Evolutionary conservation across 2,888 invertebrate species (phyloP), one percentile per base, ranked within the genome.

Genomic region (Petrophora chlorosata): DNA sequence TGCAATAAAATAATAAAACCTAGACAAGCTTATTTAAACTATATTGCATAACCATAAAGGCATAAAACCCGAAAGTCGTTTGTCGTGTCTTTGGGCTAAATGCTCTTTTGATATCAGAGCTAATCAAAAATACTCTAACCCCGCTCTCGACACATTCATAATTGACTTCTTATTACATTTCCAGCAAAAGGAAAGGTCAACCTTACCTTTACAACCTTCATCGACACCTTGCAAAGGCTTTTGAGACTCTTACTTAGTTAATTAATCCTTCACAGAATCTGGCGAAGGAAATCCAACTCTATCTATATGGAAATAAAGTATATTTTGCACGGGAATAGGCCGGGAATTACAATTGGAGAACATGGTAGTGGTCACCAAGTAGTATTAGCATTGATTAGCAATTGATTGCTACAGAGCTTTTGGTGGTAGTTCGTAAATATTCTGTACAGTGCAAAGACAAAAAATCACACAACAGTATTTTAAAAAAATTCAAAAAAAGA

Each of bases 171-270:
- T 13, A 3, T 36, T 36, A 16, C 14, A 36, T 29, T 12, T n/a
- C 1, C 3, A 25, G n/a, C 17, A 36, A 32, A 29, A 32, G 10
- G 16, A 32, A 41, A 47, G 40, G 29, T 47, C 35, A 29, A 15
- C 14, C 33, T 26, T 36, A 26, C 43, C 43, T 43, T 25, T 32
- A 26, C 40, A 9, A 34, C 23, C 32, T 38, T 29, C 32, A 14
- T 26, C 13, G 29, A 40, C 17, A 33, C 23, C 26, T 29, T 14
- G 33, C 39, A 40, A 45, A 40, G 19, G 22, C 23, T 46, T 32
- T 38, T n/a, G 17, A 38, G 39, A 26, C 39, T 26, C 38, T 13
- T 35, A 32, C 34, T 36, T 41, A 36, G 26, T 48, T 48, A 48
- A 41, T 48, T 48, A 42, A 43, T 32, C 22, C 26, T 3, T 16